A percentile compares a stretch with the other conserved stretches of the same genome.
These are phyloP conservation scores for Ptyas mucosa DNA, from an alignment of 2,113 vertebrate genomes.

Conservation along the genomic window DNA sequence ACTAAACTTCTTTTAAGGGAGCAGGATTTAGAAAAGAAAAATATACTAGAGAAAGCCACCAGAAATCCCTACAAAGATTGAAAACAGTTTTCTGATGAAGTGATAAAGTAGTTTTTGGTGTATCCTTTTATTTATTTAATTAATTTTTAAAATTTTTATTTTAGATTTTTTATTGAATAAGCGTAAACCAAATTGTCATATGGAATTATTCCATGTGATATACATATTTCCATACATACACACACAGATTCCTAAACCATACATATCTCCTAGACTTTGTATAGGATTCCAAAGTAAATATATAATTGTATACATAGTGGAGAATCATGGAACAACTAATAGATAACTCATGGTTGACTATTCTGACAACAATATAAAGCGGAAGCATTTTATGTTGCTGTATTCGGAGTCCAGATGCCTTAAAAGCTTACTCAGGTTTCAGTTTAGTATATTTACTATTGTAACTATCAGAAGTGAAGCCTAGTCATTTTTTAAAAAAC, in stretches of 20 bases:
- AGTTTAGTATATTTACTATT: constrained; percentile 40
- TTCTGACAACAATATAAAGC: constrained; percentile 33
- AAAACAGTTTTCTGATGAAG: constrained; percentile 69
- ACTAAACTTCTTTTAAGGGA: background rate
- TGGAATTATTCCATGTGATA: constrained; percentile 67
- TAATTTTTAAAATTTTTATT: background rate
- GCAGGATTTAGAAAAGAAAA: background rate
- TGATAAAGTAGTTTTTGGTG: constrained; percentile 54
- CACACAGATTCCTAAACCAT: constrained; percentile 57
- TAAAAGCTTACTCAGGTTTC: constrained; percentile 42
- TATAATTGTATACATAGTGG: constrained; percentile 51
- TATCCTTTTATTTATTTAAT: constrained; percentile 54
- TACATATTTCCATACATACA: constrained; percentile 53
- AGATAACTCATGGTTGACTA: constrained; percentile 19
- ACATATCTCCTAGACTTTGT: constrained; percentile 55
- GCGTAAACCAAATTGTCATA: constrained; percentile 64
- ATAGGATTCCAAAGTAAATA: constrained; percentile 66
- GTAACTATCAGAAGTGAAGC: constrained; percentile 42
- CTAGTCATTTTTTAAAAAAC: constrained; percentile 5
- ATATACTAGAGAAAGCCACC: constrained; percentile 54
- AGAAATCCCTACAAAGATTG: constrained; percentile 63
- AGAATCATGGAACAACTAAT: constrained; percentile 40
- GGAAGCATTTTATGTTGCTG: background rate
- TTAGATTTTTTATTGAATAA: constrained; percentile 43
- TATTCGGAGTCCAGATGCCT: constrained; percentile 12